Evolutionary conservation across 2,888 invertebrate genomes (phyloP).

Genomic region (Andricus quercusramuli): DNA sequence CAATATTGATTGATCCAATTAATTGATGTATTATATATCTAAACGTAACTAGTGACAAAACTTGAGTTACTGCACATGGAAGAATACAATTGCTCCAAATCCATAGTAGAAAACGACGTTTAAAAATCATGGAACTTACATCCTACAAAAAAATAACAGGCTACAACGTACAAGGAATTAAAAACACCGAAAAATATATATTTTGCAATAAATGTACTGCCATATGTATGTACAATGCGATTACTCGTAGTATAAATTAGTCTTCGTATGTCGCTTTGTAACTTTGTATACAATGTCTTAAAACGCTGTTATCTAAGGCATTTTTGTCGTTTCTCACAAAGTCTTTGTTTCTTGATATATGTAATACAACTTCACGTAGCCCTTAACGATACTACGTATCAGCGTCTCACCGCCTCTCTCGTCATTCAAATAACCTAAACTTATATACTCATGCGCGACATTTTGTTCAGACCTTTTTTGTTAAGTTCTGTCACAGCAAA

Average conservation of each 20-base stretch:
- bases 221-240: constrained; percentile 75
- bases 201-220: constrained; percentile 68
- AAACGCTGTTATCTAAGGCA: constrained; percentile 47
- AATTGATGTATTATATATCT: constrained; percentile 1
- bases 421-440: constrained; percentile 47
- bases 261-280: constrained; percentile 52
- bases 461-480: constrained; percentile 31
- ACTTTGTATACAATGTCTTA: constrained; percentile 49
- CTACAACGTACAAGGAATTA: constrained; percentile 58
- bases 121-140: constrained; percentile 49
- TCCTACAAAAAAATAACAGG: constrained; percentile 49
- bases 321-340: constrained; percentile 44
- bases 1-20: constrained; percentile 17
- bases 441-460: constrained; percentile 43
- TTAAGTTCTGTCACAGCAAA: constrained; percentile 32
- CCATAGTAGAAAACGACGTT: constrained; percentile 45
- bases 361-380: constrained; percentile 42
- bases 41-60: constrained; percentile 25
- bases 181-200: constrained; percentile 67
- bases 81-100: constrained; percentile 51
- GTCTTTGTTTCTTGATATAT: constrained; percentile 44
- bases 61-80: constrained; percentile 17
- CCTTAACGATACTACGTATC: constrained; percentile 10
- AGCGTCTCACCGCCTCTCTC: constrained; percentile 14
- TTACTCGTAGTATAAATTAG: constrained; percentile 69